Base-by-base conservation (phyloP, 2,797 vertebrate species). In the Acanthiza pusilla region DNA sequence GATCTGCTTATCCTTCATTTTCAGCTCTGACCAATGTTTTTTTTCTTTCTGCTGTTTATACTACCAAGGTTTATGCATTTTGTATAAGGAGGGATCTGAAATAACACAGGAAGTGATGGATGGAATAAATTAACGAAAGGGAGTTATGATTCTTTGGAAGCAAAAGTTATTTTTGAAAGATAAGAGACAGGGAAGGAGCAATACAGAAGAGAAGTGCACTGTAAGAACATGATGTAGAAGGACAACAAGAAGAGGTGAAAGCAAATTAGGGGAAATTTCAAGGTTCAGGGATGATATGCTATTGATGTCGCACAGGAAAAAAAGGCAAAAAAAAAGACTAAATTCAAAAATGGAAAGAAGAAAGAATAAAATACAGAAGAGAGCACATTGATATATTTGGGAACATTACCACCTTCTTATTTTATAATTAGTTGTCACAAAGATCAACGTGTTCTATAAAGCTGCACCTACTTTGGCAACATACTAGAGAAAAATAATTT, bases 391-490 rank as follows among this genome's bases (percentile, higher is more conserved):
- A 93, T 75, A 55, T 53, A 85, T 75, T 82, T 10, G 4, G 40
- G 73, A 88, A 93, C 85, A 79, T 84, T 86, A 74, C 60, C 70
- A 92, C 50, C 76, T 76, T 70, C 68, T 76, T 88, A 76, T 79
- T 94, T 90, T 76, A 92, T 73, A 97, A 92, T 93, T 91, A 95
- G 85, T 50, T 93, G 83, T 86, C 94, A 88, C 55, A 88, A 84
- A 92, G 92, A 92, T 91, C 87, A 89, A 86, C 2, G 2, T 88
- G 88, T 79, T 95, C 79, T 67, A 57, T 32, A 91, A 58, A 92
- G 68, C 53, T 68, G 76, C 66, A 81, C 85, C 89, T 84, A 85
- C 67, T 88, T 61, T 76, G 63, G 79, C 79, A 95, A 92, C 55
- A 81, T 8, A 60, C 34, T 32, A 66, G 63, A 70, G 55, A 95